phyloP scores from a whole-genome alignment of 2,113 vertebrate species.

The Rattus rattus region DNA sequence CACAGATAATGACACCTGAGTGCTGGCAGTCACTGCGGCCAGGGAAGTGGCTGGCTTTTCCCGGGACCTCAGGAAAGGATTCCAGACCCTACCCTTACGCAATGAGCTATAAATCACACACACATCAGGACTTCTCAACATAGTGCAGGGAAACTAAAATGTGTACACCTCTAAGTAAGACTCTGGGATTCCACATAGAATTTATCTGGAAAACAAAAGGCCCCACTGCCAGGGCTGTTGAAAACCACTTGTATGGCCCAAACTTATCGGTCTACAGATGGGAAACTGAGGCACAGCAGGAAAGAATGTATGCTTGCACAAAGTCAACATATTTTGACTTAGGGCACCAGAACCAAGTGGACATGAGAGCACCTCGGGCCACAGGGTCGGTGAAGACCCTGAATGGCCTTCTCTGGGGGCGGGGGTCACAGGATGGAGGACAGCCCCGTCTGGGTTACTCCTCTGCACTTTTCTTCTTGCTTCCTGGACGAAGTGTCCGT shows the following conservation, averaged over 20 bases:
- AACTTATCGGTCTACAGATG: background rate
- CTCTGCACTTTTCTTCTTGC: conserved; percentile 36
- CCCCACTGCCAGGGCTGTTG: background rate
- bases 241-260: background rate
- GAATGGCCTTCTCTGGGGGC: background rate
- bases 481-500: conserved; percentile 83
- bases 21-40: background rate
- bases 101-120: background rate
- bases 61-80: background rate
- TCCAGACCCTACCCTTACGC: background rate
- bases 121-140: background rate
- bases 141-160: background rate
- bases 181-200: background rate
- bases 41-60: background rate
- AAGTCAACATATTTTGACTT: background rate
- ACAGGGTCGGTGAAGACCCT: background rate
- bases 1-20: background rate
- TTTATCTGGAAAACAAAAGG: background rate
- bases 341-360: background rate
- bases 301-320: background rate
- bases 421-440: background rate
- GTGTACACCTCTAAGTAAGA: background rate
- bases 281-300: conserved; percentile 25
- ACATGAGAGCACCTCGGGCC: background rate
- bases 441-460: background rate